Evolutionary conservation across 2,888 invertebrate genomes (phyloP).

Genomic region (Trimorus sp.): DNA sequence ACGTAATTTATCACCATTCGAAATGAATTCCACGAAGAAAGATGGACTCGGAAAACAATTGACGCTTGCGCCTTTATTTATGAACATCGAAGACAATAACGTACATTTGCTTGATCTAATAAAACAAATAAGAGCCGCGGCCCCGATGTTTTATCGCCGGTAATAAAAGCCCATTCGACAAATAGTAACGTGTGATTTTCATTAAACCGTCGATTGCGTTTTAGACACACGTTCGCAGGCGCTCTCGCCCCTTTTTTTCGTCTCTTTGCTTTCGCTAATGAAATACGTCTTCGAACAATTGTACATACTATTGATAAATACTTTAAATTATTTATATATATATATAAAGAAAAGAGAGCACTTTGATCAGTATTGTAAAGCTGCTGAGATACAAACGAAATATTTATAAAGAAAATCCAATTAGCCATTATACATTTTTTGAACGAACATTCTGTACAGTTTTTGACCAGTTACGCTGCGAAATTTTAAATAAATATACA

Average conservation of each 20-base stretch:
- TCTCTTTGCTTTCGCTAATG: conserved; percentile 16
- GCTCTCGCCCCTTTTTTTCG: conserved; percentile 19
- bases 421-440: conserved; percentile 62
- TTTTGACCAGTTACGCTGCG: conserved; percentile 65
- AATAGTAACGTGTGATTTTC: conserved; percentile 47
- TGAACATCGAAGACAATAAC: conserved; percentile 66
- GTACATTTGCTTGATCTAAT: conserved; percentile 54
- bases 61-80: conserved; percentile 58
- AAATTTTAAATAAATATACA: conserved; percentile 67
- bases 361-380: conserved; percentile 64
- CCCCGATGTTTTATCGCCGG: conserved; percentile 43
- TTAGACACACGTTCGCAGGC: neutral
- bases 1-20: conserved; percentile 55
- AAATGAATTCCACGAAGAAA: conserved; percentile 53
- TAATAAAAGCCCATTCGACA: conserved; percentile 51
- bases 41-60: conserved; percentile 54
- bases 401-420: conserved; percentile 61
- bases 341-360: conserved; percentile 26
- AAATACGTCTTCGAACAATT: conserved; percentile 60
- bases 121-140: conserved; percentile 24
- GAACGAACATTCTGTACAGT: conserved; percentile 65
- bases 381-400: conserved; percentile 55
- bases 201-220: neutral
- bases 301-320: conserved; percentile 62
- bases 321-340: conserved; percentile 37